These are phyloP conservation scores for Micropoecilia bifurca DNA, from an alignment of 2,797 vertebrate species.

Conservation along the genomic window DNA sequence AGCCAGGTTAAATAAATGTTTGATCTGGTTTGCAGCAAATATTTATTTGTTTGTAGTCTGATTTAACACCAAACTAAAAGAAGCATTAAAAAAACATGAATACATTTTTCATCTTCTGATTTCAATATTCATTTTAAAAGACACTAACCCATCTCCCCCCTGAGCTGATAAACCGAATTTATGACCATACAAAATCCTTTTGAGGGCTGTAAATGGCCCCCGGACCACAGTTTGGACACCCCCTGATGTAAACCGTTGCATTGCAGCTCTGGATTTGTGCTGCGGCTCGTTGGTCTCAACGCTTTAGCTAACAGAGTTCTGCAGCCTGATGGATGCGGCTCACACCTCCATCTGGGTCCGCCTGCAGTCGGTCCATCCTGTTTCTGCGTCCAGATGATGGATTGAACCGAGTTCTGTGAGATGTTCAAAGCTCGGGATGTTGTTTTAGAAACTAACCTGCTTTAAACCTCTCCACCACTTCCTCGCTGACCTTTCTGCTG, in stretches of 20 bases:
- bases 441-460: neutral
- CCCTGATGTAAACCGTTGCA: neutral
- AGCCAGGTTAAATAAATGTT: neutral
- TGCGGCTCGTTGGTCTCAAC: neutral
- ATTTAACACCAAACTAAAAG: neutral
- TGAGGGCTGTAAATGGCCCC: neutral
- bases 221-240: neutral
- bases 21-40: neutral
- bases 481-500: slow-evolving; percentile 1
- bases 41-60: neutral
- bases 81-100: neutral
- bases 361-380: neutral
- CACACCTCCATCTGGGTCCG: neutral
- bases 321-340: neutral
- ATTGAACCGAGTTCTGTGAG: neutral
- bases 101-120: neutral
- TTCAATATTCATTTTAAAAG: neutral
- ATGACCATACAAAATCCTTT: neutral
- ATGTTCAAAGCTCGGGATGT: neutral
- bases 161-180: neutral
- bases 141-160: neutral
- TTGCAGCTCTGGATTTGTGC: neutral
- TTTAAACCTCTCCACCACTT: neutral
- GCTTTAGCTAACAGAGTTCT: neutral
- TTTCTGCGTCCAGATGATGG: neutral